Evolutionary conservation across 2,797 vertebrate genomes (phyloP).

Genomic region (Lepidocolaptes lacrymiger): DNA sequence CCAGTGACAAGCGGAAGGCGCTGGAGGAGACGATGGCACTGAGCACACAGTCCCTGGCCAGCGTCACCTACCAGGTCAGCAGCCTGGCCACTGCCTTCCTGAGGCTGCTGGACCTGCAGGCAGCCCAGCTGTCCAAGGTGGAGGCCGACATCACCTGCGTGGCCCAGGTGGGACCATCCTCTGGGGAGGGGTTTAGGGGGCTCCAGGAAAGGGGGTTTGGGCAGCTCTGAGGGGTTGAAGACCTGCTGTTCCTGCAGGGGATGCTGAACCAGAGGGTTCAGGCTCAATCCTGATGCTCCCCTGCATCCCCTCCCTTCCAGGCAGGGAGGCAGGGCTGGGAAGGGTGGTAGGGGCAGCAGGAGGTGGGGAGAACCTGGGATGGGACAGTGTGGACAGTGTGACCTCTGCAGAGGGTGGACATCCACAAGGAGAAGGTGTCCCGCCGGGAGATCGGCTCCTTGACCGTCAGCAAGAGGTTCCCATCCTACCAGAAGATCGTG

Average conservation of each 20-base stretch:
- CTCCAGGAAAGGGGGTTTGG: background rate
- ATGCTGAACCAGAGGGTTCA: background rate
- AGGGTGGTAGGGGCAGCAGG: background rate
- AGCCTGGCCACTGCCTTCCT: slow-evolving; percentile 82
- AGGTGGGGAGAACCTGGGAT: background rate
- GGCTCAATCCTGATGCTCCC: background rate
- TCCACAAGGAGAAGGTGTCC: slow-evolving; percentile 87
- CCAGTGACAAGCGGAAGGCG: slow-evolving; percentile 81
- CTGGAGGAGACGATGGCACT: slow-evolving; percentile 89
- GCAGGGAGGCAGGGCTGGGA: background rate
- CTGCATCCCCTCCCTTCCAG: background rate
- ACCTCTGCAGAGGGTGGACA: slow-evolving; percentile 77
- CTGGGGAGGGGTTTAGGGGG: accelerated
- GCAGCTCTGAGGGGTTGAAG: background rate
- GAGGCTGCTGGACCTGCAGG: slow-evolving; percentile 85
- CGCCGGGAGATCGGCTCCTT: slow-evolving; percentile 83
- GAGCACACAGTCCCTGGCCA: slow-evolving; percentile 90
- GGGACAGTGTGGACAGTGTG: accelerated
- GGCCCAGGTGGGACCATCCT: slow-evolving; percentile 77
- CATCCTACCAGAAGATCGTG: slow-evolving; percentile 63
- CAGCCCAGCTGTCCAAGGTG: slow-evolving; percentile 77
- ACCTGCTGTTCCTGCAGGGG: too few relatives aligned
- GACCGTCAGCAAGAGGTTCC: slow-evolving; percentile 68
- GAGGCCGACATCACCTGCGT: slow-evolving; percentile 83
- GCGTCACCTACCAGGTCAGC: slow-evolving; percentile 90